Percentiles rank a stretch among this genome's conserved stretches.
These are phyloP conservation scores for Tachystola acroxantha DNA, from an alignment of 2,888 invertebrate species.

Conservation along the genomic window DNA sequence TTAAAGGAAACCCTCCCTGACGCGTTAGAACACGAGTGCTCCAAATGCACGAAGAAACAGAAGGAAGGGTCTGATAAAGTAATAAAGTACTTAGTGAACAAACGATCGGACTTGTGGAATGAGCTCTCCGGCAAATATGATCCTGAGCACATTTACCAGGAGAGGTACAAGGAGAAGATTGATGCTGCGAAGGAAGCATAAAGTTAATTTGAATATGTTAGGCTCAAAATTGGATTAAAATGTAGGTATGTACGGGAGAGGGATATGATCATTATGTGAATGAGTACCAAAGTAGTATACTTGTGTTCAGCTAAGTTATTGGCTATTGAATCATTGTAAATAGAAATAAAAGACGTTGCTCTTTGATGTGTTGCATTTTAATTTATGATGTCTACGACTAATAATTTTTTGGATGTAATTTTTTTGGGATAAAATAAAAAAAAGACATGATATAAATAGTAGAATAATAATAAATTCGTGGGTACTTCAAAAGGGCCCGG, in stretches of 20 bases:
- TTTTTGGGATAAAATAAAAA: too few species aligned
- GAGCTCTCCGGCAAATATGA: conserved; percentile 84
- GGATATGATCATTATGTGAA: neutral
- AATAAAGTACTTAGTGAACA: conserved; percentile 81
- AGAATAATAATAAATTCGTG: too few species aligned
- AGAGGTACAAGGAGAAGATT: conserved; percentile 78
- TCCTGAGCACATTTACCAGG: conserved; percentile 81
- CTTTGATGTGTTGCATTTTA: neutral
- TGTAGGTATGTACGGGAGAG: neutral
- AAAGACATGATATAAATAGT: too few species aligned
- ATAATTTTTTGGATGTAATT: too few species aligned
- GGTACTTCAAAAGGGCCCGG: too few species aligned
- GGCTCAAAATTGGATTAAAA: neutral
- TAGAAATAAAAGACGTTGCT: neutral
- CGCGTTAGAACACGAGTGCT: conserved; percentile 83
- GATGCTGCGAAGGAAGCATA: conserved; percentile 35
- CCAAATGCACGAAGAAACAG: conserved; percentile 82
- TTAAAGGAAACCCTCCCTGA: conserved; percentile 81
- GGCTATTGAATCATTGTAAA: conserved; percentile 4
- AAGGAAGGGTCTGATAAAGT: conserved; percentile 79
- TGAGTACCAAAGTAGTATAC: conserved; percentile 7
- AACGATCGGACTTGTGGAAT: conserved; percentile 83
- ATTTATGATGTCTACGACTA: too few species aligned
- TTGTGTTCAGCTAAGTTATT: too few species aligned
- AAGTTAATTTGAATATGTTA: neutral